These are phyloP conservation scores for Bolinopsis microptera DNA, from an alignment of 37 sponge, comb jelly and placozoan species.

Conservation along the genomic window DNA sequence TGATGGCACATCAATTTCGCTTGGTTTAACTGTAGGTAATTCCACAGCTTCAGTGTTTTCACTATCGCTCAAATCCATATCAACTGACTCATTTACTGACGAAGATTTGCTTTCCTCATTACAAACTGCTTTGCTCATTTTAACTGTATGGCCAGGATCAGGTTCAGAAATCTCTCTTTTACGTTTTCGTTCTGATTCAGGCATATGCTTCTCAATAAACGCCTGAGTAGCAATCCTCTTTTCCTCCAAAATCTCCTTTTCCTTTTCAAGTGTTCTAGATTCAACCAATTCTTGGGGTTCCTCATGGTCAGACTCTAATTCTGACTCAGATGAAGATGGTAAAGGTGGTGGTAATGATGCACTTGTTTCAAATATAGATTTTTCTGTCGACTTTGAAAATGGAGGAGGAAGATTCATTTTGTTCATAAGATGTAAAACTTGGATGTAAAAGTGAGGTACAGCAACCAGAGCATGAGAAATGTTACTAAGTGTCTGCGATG, in stretches of 20 bases:
- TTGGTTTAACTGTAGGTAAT: background rate
- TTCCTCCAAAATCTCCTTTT: conserved; percentile 28
- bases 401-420: conserved; percentile 93
- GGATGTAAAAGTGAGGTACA: conserved; percentile 79
- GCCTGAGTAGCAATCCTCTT: conserved; percentile 47
- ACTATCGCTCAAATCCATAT: conserved; percentile 9
- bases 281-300: background rate
- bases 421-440: conserved; percentile 91
- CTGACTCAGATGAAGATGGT: conserved; percentile 66
- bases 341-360: conserved; percentile 53
- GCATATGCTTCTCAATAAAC: background rate
- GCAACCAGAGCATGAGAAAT: conserved; percentile 77
- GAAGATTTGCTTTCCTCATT: background rate
- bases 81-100: background rate
- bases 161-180: background rate
- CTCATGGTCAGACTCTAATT: conserved; percentile 49
- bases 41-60: too few species aligned
- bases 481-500: conserved; percentile 72
- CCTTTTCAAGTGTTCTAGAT: background rate
- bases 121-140: background rate
- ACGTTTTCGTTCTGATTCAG: background rate
- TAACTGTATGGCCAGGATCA: background rate
- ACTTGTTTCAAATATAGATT: conserved; percentile 9
- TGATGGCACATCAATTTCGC: background rate
- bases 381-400: conserved; percentile 70